Evolutionary conservation across 1,140 invertebrate species (phyloP), one percentile per base, ranked within the genome.

Genomic region (Drosophila paulistorum): DNA sequence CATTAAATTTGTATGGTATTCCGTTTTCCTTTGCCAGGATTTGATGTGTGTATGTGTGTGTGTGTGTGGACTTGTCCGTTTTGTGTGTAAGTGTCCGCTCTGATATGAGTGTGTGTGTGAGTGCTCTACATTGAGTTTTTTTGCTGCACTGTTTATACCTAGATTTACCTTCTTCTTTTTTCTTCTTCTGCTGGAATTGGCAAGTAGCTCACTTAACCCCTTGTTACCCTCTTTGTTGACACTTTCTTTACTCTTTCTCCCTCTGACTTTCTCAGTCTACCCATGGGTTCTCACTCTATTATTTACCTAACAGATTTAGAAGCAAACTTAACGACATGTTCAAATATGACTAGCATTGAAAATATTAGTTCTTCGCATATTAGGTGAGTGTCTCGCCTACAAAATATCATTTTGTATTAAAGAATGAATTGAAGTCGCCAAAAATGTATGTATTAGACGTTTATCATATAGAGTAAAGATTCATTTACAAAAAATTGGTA

Each of bases 1-100:
- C 83, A 86, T 86, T 86, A 89, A 86, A 83, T 89, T 89, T 89
- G 69, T 77, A 87, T 71, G 58, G 75, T 64, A 64, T 67, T 79
- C 66, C 69, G 64, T 51, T 63, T 75, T 75, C 67, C 75, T 67
- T 42, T 41, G 45, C 45, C 17, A 35, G 20, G 6, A 37, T 65
- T 17, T n/a, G 30, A 26, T 39, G 11, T 63, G 17, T 35, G 30
- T 74, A 14, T 67, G 14, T 42, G 51, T 41, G 14, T 48, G 54
- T 68, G 35, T 60, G 13, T 14, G 3, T 3, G 23, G 23, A 26
- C 23, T 26, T 2, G 11, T 66, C 13, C 26, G 20, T 74, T 14
- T 67, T 23, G 14, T 42, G 51, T 41, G 14, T 48, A 45, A 65
- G 26, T 60, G n/a, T 14, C 4, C 6, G 6, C 0, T 30, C 30